Percentiles rank a stretch among this genome's conserved stretches.
These are phyloP conservation scores for Grallaria varia DNA, from an alignment of 2,113 vertebrate genomes.

Conservation along the genomic window DNA sequence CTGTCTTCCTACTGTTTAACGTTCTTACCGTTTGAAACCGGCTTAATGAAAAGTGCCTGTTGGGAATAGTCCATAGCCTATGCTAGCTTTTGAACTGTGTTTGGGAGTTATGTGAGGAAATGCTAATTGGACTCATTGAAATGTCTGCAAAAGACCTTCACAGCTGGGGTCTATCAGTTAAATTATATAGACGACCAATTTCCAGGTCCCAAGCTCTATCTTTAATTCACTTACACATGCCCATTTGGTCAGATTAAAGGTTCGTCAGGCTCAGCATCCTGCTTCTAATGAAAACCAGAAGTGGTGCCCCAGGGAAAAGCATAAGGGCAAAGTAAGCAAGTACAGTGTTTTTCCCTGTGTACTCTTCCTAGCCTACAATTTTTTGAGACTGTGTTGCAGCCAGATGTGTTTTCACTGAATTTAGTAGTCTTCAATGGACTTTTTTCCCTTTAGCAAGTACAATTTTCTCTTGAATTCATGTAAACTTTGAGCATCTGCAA, in stretches of 20 bases:
- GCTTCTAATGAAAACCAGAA: constrained; percentile 17
- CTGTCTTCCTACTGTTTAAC: background rate
- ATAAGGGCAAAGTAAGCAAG: background rate
- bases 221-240: constrained; percentile 10
- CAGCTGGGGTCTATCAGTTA: background rate
- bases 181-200: background rate
- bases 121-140: background rate
- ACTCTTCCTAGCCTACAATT: background rate
- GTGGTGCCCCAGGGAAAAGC: background rate
- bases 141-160: constrained; percentile 4
- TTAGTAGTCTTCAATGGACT: background rate
- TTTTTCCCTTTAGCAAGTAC: background rate
- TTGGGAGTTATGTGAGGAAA: background rate
- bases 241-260: constrained; percentile 35
- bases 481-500: constrained; percentile 21
- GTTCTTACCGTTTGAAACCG: background rate
- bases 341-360: background rate
- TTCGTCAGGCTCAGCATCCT: constrained; percentile 32
- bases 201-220: background rate
- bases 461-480: background rate
- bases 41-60: background rate
- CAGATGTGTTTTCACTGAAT: background rate
- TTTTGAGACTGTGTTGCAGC: background rate
- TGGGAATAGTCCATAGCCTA: background rate
- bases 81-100: background rate